Evolutionary conservation across 2,797 vertebrate species (phyloP).

Genomic region (Sphenopsis melanotis): DNA sequence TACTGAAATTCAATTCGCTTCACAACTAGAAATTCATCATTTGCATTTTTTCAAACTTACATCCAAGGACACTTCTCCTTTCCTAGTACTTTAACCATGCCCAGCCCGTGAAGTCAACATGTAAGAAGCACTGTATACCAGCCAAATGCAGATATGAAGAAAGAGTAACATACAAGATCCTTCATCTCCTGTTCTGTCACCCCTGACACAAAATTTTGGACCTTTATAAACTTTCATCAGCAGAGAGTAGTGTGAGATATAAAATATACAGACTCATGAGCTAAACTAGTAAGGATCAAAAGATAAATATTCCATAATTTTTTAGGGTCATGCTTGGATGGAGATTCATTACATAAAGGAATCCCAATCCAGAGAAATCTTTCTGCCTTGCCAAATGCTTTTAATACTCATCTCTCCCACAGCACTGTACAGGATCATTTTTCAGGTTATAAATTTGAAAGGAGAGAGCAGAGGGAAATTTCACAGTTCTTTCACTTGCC

Average conservation of each 20-base stretch:
- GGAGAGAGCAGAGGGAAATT: not conserved
- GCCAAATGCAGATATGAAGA: not conserved
- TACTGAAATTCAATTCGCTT: not conserved
- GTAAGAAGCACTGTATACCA: not conserved
- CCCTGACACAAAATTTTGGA: not conserved
- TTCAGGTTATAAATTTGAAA: slow-evolving; percentile 11
- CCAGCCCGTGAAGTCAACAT: not conserved
- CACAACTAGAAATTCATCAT: not conserved
- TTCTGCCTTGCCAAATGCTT: not conserved
- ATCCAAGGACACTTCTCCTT: not conserved
- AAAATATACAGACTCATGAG: not conserved
- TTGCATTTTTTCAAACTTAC: not conserved
- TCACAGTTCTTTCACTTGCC: not conserved
- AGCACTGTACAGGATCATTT: not conserved
- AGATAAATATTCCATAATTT: not conserved
- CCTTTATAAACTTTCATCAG: not conserved
- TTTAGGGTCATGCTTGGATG: not conserved
- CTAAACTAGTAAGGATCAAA: not conserved
- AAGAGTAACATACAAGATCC: not conserved
- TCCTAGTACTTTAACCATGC: not conserved
- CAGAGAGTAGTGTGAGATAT: not conserved
- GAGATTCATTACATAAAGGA: not conserved
- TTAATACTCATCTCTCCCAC: not conserved
- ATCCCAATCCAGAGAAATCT: not conserved
- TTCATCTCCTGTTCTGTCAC: not conserved